Percentiles rank a stretch among this genome's conserved stretches.
phyloP scores from a whole-genome alignment of 2,797 vertebrate species.

The Eupleurogrammus muticus region DNA sequence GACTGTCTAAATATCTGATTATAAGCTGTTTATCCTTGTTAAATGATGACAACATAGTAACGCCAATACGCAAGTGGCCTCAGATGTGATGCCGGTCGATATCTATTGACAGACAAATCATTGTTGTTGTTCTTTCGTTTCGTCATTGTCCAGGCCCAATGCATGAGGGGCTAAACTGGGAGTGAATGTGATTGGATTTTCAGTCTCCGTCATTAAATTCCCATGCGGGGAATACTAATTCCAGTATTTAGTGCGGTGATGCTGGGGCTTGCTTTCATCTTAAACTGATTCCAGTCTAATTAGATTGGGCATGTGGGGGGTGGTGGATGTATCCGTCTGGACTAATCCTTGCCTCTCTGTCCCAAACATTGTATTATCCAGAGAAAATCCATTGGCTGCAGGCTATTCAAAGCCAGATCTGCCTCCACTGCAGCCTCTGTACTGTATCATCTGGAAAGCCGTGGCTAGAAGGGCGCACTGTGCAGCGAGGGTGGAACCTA shows the following conservation, averaged over 20 bases:
- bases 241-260: slow-evolving; percentile 87
- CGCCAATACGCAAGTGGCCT: slow-evolving; percentile 78
- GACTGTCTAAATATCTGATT: slow-evolving; percentile 80
- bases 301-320: slow-evolving; percentile 88
- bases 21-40: slow-evolving; percentile 83
- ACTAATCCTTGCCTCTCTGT: slow-evolving; percentile 87
- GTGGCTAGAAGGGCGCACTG: slow-evolving; percentile 74
- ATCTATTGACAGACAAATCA: slow-evolving; percentile 85
- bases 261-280: slow-evolving; percentile 87
- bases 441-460: slow-evolving; percentile 81
- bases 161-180: slow-evolving; percentile 79
- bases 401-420: slow-evolving; percentile 83
- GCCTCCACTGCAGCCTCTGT: slow-evolving; percentile 76
- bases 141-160: slow-evolving; percentile 78
- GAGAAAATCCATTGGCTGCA: slow-evolving; percentile 86
- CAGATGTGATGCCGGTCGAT: slow-evolving; percentile 82
- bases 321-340: slow-evolving; percentile 86
- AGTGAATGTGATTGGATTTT: slow-evolving; percentile 86
- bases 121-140: slow-evolving; percentile 83
- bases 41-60: slow-evolving; percentile 81
- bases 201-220: slow-evolving; percentile 86
- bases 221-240: slow-evolving; percentile 90
- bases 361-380: slow-evolving; percentile 87
- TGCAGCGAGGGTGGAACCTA: slow-evolving; percentile 77
- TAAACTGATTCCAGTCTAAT: slow-evolving; percentile 89